These are phyloP conservation scores for Apeltes quadracus DNA, from an alignment of 2,113 vertebrate species.

Conservation along the genomic window DNA sequence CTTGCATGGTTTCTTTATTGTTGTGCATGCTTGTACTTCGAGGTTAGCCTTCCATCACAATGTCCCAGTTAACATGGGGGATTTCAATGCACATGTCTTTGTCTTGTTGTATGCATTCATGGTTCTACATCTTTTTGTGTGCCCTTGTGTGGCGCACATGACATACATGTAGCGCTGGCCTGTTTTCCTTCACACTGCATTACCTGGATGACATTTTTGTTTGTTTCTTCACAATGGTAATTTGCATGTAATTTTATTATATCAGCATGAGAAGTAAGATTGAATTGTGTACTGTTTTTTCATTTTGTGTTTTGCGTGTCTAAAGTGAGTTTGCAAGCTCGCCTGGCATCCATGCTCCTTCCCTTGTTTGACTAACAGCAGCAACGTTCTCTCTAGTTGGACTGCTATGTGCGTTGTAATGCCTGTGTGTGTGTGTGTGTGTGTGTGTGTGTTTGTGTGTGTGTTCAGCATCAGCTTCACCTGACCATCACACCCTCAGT, in stretches of 20 bases:
- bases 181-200: conserved; percentile 3
- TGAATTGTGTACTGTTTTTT: conserved; percentile 9
- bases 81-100: conserved; percentile 42
- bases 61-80: conserved; percentile 17
- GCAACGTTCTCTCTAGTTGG: conserved; percentile 9
- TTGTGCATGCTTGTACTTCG: conserved; percentile 61
- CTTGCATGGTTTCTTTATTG: conserved; percentile 57
- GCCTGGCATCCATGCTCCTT: background rate
- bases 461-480: conserved; percentile 65
- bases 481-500: conserved; percentile 69
- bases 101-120: conserved; percentile 46
- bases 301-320: conserved; percentile 22
- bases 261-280: conserved; percentile 33
- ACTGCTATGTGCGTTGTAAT: conserved; percentile 21
- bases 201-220: background rate
- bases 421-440: conserved; percentile 5
- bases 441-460: conserved; percentile 15
- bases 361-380: conserved; percentile 40
- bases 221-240: background rate
- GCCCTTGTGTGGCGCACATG: conserved; percentile 25
- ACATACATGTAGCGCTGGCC: conserved; percentile 9
- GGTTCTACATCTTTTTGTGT: conserved; percentile 17
- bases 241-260: conserved; percentile 37
- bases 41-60: background rate
- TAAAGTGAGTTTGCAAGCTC: conserved; percentile 37